These are phyloP conservation scores for Xestoiulus laeticollis DNA, from an alignment of 2,888 invertebrate species.

Conservation along the genomic window DNA sequence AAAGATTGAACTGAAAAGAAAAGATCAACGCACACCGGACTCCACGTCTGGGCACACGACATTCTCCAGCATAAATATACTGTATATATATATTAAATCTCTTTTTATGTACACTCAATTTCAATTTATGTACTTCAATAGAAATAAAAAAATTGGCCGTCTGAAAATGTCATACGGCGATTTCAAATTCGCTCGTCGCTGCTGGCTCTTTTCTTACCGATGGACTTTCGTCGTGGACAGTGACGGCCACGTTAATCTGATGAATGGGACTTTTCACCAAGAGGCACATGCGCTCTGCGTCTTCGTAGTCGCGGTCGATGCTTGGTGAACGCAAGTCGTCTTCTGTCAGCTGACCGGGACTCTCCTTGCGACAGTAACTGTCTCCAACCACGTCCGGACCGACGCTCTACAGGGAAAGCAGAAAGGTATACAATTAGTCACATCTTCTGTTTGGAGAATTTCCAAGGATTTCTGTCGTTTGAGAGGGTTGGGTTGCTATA, in stretches of 20 bases:
- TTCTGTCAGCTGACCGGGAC: background rate
- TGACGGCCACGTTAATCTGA: slow-evolving; percentile 47
- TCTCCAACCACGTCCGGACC: background rate
- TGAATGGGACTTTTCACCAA: slow-evolving; percentile 45
- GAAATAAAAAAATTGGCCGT: background rate
- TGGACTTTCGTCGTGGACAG: slow-evolving; percentile 51
- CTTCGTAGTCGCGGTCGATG: slow-evolving; percentile 17
- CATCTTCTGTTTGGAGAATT: no score
- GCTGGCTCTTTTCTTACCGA: slow-evolving; percentile 48
- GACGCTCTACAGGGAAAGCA: background rate
- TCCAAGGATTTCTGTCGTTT: no score
- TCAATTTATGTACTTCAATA: background rate
- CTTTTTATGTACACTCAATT: background rate
- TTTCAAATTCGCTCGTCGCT: slow-evolving; percentile 22
- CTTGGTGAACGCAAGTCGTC: background rate
- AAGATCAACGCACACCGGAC: background rate
- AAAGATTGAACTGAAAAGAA: background rate
- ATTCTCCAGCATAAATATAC: background rate
- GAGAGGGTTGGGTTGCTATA: no score
- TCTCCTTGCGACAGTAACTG: slow-evolving; percentile 32
- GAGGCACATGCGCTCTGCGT: slow-evolving; percentile 38
- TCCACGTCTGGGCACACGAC: background rate
- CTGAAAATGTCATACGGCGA: background rate
- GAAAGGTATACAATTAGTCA: background rate
- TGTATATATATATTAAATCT: background rate